Conservation (phyloP, 53 echinoderm and acorn worm genomes). For the Stichopus horrens region DNA sequence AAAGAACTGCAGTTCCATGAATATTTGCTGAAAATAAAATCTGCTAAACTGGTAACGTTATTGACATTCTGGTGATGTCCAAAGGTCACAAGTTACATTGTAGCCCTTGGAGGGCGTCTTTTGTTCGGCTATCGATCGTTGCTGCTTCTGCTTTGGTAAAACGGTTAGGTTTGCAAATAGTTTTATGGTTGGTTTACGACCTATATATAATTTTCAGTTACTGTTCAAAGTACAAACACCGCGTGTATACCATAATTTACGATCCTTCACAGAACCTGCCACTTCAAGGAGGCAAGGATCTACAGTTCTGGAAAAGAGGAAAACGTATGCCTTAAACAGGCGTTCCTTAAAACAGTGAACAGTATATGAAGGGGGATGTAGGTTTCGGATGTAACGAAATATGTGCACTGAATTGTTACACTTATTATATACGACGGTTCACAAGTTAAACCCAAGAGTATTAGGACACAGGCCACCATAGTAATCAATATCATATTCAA, state of each 20-base stretch:
- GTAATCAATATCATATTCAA: too few relatives aligned
- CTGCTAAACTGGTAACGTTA: background rate
- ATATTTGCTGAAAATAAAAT: background rate
- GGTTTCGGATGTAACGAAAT: too few relatives aligned
- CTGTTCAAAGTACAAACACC: conserved; percentile 39
- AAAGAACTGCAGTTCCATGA: background rate
- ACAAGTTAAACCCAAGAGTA: too few relatives aligned
- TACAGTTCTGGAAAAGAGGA: background rate
- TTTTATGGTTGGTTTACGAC: conserved; percentile 37
- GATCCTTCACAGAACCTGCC: background rate
- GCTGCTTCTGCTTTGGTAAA: background rate
- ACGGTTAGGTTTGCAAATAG: conserved; percentile 38
- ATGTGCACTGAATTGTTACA: too few relatives aligned
- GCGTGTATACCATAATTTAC: conserved; percentile 7
- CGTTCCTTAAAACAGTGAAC: too few relatives aligned
- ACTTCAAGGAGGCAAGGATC: conserved; percentile 1
- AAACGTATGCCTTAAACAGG: too few relatives aligned
- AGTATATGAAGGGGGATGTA: too few relatives aligned
- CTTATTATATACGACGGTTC: too few relatives aligned
- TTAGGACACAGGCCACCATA: too few relatives aligned
- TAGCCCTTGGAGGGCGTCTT: conserved; percentile 36
- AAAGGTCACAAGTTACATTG: conserved; percentile 23
- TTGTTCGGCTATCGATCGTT: conserved; percentile 18
- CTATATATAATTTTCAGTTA: conserved; percentile 32
- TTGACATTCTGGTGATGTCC: background rate